These are phyloP conservation scores for Dallia pectoralis DNA, from an alignment of 2,797 vertebrate species.

Conservation along the genomic window DNA sequence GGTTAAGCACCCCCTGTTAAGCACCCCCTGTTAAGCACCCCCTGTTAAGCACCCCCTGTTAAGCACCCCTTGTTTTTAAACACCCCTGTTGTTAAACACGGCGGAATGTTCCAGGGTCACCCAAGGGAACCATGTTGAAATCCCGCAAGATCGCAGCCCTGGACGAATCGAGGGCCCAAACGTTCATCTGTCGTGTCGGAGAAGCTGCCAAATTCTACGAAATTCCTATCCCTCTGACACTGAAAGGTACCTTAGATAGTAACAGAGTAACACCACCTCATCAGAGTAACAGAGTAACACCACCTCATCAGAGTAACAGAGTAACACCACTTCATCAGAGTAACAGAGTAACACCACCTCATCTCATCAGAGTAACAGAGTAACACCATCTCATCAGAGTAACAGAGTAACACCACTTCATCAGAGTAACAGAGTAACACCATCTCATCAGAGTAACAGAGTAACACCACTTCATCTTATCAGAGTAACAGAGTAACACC, in stretches of 20 bases:
- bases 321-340: no score
- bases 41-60: no score
- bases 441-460: no score
- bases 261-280: background rate
- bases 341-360: no score
- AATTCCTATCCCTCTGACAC: slow-evolving; percentile 34
- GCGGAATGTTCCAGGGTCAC: background rate
- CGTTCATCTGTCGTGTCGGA: slow-evolving; percentile 20
- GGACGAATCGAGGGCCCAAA: background rate
- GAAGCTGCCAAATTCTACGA: slow-evolving; percentile 35
- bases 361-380: background rate
- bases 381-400: background rate
- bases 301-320: no score
- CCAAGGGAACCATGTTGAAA: background rate
- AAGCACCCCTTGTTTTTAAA: background rate
- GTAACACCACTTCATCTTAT: no score
- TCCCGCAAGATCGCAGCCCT: background rate
- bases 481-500: no score
- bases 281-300: no score
- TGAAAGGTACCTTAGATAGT: slow-evolving; percentile 35
- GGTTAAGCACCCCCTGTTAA: no score
- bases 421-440: no score
- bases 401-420: background rate
- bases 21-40: no score
- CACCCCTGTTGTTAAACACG: background rate